Base-by-base conservation (phyloP, 2,113 vertebrate species). In the Microcebus murinus region DNA sequence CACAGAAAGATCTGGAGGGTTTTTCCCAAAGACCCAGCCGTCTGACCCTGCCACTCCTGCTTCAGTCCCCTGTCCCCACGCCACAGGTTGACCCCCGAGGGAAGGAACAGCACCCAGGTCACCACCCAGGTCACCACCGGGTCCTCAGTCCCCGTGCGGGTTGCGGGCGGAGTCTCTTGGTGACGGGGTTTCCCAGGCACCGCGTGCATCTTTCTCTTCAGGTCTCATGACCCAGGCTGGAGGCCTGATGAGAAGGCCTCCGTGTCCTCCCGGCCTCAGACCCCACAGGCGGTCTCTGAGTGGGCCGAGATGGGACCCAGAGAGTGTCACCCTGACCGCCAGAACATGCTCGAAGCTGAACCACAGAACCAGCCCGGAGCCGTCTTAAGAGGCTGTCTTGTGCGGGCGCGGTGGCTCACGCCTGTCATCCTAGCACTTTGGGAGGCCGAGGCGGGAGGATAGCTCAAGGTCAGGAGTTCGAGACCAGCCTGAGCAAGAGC, bases 241-340 rank as follows among this genome's bases (percentile, higher is more conserved):
- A 91, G 57, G 17, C 48, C 65, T 31, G 0, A 25, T 9, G 79
- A 48, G 76, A 55, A 90, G 39, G 15, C 52, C 31, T 87, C 42
- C 0, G 0, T 23, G 29, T 45, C 12, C 23, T 52, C 39, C 21
- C 2, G 8, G 25, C 17, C 61, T 29, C 39, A 71, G 52, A 20
- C n/a, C 3, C 50, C 77, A 20, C 6, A 6, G 91, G 4, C 0
- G 59, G 10, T 29, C 81, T 84, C 25, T 76, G 34, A 42, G 52
- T 10, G 12, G 50, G 63, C 48, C 1, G 8, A 25, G 6, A 8
- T 12, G 1, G 50, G 57, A 9, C 76, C 61, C 42, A 2, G 1
- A 57, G 42, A 36, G 59, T 74, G 65, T 73, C 20, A 90, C 50
- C 34, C 17, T 34, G 42, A 57, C 31, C 20, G 3, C 52, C 9